These are phyloP conservation scores for Musca domestica DNA, from an alignment of 1,140 invertebrate genomes.

Conservation along the genomic window DNA sequence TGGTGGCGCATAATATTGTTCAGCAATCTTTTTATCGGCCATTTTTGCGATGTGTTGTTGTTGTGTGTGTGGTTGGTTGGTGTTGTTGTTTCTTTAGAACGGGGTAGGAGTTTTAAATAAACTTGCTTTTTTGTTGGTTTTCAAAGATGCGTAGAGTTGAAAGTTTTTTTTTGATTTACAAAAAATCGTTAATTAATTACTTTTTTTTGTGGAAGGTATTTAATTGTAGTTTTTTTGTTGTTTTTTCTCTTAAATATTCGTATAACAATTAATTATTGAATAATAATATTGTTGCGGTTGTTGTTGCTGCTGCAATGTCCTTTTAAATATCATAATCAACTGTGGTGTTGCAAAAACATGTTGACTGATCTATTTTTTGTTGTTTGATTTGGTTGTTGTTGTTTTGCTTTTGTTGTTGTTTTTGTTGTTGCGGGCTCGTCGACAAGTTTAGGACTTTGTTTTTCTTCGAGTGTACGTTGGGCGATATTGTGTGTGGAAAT, in stretches of 20 bases:
- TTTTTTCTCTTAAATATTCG: slow-evolving; percentile 10
- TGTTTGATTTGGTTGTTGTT: slow-evolving; percentile 31
- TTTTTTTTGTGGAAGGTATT: slow-evolving; percentile 17
- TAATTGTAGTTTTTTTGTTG: slow-evolving; percentile 7
- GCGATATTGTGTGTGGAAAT: background rate
- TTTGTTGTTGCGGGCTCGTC: background rate
- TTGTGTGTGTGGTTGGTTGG: slow-evolving; percentile 16
- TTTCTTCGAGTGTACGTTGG: background rate
- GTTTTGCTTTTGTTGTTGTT: background rate
- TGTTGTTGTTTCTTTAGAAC: too few species aligned
- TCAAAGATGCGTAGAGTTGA: background rate
- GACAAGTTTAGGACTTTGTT: too few species aligned
- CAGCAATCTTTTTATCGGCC: slow-evolving; percentile 73
- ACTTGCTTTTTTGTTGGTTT: slow-evolving; percentile 15
- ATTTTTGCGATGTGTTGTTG: slow-evolving; percentile 52
- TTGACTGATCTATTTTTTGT: slow-evolving; percentile 36
- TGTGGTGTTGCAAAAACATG: slow-evolving; percentile 45
- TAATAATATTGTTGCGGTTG: slow-evolving; percentile 18
- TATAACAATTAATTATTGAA: slow-evolving; percentile 28
- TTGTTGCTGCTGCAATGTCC: background rate
- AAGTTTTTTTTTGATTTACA: background rate
- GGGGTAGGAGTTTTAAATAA: slow-evolving; percentile 10
- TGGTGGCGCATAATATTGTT: slow-evolving; percentile 75
- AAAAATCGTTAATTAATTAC: too few species aligned
- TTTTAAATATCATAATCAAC: slow-evolving; percentile 42